Evolutionary conservation across 1,140 invertebrate genomes (phyloP).

Genomic region (Drosophila kohkoa): DNA sequence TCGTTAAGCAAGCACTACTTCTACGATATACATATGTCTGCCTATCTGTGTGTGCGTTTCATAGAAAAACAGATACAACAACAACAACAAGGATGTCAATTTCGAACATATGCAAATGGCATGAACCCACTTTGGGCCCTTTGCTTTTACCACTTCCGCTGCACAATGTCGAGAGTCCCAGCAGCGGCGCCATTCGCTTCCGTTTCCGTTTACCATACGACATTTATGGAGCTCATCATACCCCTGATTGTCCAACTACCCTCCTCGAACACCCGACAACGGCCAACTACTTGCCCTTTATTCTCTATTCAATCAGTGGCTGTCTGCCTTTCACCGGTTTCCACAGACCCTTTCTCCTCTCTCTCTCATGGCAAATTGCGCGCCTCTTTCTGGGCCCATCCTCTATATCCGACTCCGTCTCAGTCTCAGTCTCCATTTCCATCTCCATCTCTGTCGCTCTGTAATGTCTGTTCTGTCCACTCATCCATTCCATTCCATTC

Average conservation of each 20-base stretch:
- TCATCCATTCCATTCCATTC: slow-evolving; percentile 44
- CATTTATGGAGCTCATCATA: slow-evolving; percentile 72
- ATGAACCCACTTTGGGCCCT: slow-evolving; percentile 28
- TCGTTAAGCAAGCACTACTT: background rate
- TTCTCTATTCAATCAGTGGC: slow-evolving; percentile 80
- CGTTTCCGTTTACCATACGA: slow-evolving; percentile 61
- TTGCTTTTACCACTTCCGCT: slow-evolving; percentile 72
- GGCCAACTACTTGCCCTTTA: slow-evolving; percentile 72
- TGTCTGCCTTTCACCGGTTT: slow-evolving; percentile 56
- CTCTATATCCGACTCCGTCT: slow-evolving; percentile 16
- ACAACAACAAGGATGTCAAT: slow-evolving; percentile 22
- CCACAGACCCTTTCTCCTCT: slow-evolving; percentile 5
- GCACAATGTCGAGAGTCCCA: slow-evolving; percentile 55
- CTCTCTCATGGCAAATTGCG: slow-evolving; percentile 63
- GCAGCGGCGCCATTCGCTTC: slow-evolving; percentile 71
- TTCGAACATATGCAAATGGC: slow-evolving; percentile 66
- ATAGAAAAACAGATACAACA: slow-evolving; percentile 35
- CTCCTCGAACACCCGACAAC: slow-evolving; percentile 8
- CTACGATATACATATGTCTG: background rate
- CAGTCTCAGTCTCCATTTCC: background rate
- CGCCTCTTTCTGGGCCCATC: slow-evolving; percentile 24
- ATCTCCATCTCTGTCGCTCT: slow-evolving; percentile 19
- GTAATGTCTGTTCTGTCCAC: slow-evolving; percentile 53
- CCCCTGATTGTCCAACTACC: slow-evolving; percentile 25
- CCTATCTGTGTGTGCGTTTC: slow-evolving; percentile 1